Conservation (phyloP, 37 sponge, comb jelly and placozoan genomes). For the Spongilla lacustris region DNA sequence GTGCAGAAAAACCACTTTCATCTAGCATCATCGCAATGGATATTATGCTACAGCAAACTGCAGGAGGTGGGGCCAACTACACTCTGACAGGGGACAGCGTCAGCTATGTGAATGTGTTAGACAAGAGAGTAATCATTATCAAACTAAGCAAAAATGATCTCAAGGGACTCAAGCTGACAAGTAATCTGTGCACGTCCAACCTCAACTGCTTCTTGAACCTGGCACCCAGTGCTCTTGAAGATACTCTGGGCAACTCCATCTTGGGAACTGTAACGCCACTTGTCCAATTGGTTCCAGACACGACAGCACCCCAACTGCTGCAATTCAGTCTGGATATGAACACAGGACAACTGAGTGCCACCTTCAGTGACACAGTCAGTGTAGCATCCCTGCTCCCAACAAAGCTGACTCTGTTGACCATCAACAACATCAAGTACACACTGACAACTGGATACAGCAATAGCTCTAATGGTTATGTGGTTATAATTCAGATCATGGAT, state of each 20-base stretch:
- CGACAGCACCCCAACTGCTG: constrained; percentile 67
- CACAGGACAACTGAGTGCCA: constrained; percentile 40
- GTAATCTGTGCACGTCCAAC: constrained; percentile 44
- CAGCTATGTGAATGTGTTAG: constrained; percentile 30
- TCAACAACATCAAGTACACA: constrained; percentile 27
- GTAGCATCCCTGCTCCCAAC: constrained; percentile 40
- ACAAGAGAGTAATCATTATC: constrained; percentile 58
- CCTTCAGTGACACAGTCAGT: constrained; percentile 79
- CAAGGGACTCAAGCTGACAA: constrained; percentile 63
- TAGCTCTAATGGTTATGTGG: constrained; percentile 59
- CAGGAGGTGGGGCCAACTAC: constrained; percentile 32
- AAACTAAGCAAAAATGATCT: constrained; percentile 67
- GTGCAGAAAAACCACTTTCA: constrained; percentile 72
- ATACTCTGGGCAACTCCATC: constrained; percentile 62
- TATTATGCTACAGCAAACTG: constrained; percentile 62
- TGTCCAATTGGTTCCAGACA: constrained; percentile 42
- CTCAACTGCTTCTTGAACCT: constrained; percentile 66
- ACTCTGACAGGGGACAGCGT: constrained; percentile 71
- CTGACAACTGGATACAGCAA: constrained; percentile 63
- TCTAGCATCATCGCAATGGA: constrained; percentile 21
- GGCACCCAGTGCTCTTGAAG: constrained; percentile 46
- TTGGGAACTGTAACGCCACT: constrained; percentile 5
- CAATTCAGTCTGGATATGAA: constrained; percentile 79
- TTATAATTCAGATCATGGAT: constrained; percentile 44
- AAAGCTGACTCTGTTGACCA: constrained; percentile 52